Percentiles rank a stretch among this genome's conserved stretches.
These are phyloP conservation scores for Eristalis pertinax DNA, from an alignment of 2,888 invertebrate species.

Conservation along the genomic window DNA sequence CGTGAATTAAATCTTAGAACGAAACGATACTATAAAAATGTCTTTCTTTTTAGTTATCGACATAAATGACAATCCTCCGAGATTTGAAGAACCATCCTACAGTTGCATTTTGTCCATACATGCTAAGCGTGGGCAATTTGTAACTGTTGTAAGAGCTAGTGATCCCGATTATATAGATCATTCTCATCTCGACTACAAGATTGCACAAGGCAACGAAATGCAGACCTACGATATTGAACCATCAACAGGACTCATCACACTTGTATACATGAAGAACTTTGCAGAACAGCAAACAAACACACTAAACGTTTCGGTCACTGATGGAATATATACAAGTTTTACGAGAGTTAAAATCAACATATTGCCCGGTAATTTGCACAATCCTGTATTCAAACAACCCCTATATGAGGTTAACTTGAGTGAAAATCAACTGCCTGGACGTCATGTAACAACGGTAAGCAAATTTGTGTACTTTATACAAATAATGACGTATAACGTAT, in stretches of 20 bases:
- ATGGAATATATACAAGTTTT: conserved; percentile 96
- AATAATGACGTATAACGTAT: too few relatives aligned
- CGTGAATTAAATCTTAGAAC: too few relatives aligned
- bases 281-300: conserved; percentile 85
- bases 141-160: conserved; percentile 93
- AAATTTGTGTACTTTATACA: too few relatives aligned
- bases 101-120: conserved; percentile 90
- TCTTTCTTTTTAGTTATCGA: conserved; percentile 86
- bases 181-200: conserved; percentile 88
- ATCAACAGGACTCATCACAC: conserved; percentile 85
- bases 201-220: conserved; percentile 90
- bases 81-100: conserved; percentile 91
- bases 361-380: conserved; percentile 89
- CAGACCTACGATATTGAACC: conserved; percentile 87
- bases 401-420: conserved; percentile 90
- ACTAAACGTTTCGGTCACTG: conserved; percentile 96
- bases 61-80: conserved; percentile 95
- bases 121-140: conserved; percentile 92
- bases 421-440: conserved; percentile 91
- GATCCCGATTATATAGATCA: conserved; percentile 93
- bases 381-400: conserved; percentile 90
- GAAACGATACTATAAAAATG: background rate
- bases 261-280: conserved; percentile 89
- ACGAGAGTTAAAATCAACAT: conserved; percentile 90
- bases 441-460: conserved; percentile 86